A percentile compares a stretch with the other conserved stretches of the same genome.
Evolutionary conservation across 2,888 invertebrate species (phyloP).

Genomic region (Congeria kusceri): DNA sequence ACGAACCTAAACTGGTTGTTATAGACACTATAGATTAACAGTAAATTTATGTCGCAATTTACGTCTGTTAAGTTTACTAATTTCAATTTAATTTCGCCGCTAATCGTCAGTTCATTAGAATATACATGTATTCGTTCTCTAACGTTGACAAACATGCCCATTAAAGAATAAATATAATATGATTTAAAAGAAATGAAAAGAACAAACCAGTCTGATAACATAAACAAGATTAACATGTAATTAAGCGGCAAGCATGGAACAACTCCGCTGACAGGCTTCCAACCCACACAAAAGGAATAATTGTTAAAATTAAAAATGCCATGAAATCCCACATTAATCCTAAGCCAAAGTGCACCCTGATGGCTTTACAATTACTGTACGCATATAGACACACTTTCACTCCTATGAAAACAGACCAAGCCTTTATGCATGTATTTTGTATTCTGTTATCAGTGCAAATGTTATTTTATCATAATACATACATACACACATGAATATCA

Average conservation of each 20-base stretch:
- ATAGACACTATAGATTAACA: background rate
- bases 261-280: background rate
- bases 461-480: no score
- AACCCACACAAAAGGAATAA: background rate
- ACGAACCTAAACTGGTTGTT: background rate
- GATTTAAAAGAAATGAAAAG: slow-evolving; percentile 24
- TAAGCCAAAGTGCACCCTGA: no score
- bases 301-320: no score
- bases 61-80: slow-evolving; percentile 34
- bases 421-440: no score
- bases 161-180: slow-evolving; percentile 31
- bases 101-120: slow-evolving; percentile 19
- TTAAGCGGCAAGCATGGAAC: slow-evolving; percentile 12
- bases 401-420: no score
- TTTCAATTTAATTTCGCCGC: slow-evolving; percentile 20
- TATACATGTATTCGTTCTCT: slow-evolving; percentile 4
- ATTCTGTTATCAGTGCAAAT: no score
- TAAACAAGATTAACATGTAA: slow-evolving; percentile 33
- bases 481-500: no score
- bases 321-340: no score
- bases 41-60: slow-evolving; percentile 13
- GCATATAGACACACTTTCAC: no score
- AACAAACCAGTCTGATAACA: slow-evolving; percentile 2
- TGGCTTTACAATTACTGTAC: no score
- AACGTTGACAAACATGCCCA: slow-evolving; percentile 22